Percentiles rank a stretch among this genome's conserved stretches.
phyloP scores from a whole-genome alignment of 2,888 invertebrate species.

The Willowsia nigromaculata region DNA sequence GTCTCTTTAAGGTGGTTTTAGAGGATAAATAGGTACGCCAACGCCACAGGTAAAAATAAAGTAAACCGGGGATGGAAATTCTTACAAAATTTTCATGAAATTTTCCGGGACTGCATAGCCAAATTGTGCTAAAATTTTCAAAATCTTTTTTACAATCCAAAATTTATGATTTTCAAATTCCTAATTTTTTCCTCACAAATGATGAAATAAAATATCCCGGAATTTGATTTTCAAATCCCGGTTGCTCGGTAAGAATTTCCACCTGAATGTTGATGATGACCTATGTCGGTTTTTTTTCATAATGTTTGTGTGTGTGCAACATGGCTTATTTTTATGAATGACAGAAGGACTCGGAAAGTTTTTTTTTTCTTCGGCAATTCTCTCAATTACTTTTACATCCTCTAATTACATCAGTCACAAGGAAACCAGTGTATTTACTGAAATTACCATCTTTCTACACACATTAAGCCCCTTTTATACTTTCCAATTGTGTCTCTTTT shows the following conservation, averaged over 20 bases:
- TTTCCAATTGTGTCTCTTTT: conserved; percentile 44
- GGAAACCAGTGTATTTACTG: conserved; percentile 61
- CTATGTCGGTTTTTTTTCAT: not conserved
- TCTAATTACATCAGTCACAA: conserved; percentile 68
- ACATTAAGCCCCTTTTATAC: conserved; percentile 49
- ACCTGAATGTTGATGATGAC: no score
- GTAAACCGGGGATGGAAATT: not conserved
- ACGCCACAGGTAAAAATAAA: conserved; percentile 10
- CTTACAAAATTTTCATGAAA: no score
- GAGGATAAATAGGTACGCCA: not conserved
- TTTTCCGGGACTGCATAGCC: not conserved
- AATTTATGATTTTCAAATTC: no score
- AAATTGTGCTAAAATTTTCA: no score
- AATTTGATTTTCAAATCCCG: no score
- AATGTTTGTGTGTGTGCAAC: not conserved
- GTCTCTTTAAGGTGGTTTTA: not conserved
- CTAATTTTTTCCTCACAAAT: no score
- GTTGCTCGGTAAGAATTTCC: no score
- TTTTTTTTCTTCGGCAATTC: conserved; percentile 62
- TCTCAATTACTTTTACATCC: conserved; percentile 72
- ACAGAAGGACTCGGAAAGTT: conserved; percentile 14
- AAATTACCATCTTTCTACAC: conserved; percentile 71
- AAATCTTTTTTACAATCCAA: no score
- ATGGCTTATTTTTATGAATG: conserved; percentile 53
- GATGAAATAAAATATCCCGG: no score